Conservation (phyloP, 2,797 vertebrate genomes). For the Cossypha dichroa region DNA sequence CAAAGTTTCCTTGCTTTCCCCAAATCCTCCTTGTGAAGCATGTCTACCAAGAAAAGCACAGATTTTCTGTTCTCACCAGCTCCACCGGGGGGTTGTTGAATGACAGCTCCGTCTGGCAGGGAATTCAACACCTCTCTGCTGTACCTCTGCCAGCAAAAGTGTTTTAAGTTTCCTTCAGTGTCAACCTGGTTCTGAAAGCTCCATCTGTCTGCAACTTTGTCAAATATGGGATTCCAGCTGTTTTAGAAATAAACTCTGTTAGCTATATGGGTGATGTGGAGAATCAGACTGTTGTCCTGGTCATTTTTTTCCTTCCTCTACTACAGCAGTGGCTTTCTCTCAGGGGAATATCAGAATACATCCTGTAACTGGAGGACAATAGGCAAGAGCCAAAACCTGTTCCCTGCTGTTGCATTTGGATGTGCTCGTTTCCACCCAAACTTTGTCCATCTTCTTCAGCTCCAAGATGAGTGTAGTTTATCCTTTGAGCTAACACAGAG, state of each 20-base stretch:
- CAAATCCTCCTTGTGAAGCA: not conserved
- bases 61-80: not conserved
- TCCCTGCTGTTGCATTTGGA: not conserved
- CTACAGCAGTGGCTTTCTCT: not conserved
- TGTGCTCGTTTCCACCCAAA: not conserved
- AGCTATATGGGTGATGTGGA: not conserved
- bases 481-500: not conserved
- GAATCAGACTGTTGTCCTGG: not conserved
- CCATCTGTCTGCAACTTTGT: slow-evolving; percentile 34
- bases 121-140: not conserved
- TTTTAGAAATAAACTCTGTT: slow-evolving; percentile 43
- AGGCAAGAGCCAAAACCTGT: not conserved
- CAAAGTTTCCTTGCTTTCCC: not conserved
- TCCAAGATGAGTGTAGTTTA: not conserved
- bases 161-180: slow-evolving; percentile 14
- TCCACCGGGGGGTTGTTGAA: not conserved
- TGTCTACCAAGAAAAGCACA: not conserved
- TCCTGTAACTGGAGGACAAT: not conserved
- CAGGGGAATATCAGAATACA: not conserved
- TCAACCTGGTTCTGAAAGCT: slow-evolving; percentile 35
- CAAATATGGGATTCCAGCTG: slow-evolving; percentile 26
- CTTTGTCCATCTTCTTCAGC: not conserved
- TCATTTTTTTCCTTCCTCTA: not conserved
- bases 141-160: slow-evolving; percentile 10
- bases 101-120: slow-evolving; percentile 41